phyloP scores from a whole-genome alignment of 2,888 invertebrate species.

The Synanthedon vespiformis region DNA sequence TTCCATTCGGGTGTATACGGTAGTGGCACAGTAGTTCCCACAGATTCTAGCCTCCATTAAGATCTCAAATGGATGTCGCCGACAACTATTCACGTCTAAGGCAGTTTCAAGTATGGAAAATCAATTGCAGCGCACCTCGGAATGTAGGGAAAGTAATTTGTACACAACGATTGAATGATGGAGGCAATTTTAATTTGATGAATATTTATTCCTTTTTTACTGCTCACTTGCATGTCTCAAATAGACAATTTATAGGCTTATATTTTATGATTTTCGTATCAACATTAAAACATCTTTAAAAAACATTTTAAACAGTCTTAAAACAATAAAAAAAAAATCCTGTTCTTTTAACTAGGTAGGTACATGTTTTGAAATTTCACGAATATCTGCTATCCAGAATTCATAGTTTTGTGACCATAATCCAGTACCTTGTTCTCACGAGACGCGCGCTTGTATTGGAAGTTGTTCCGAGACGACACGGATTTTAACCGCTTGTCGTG shows the following conservation, averaged over 20 bases:
- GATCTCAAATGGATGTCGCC: conserved; percentile 22
- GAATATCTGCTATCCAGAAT: neutral
- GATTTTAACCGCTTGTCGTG: conserved; percentile 48
- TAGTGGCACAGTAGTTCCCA: neutral
- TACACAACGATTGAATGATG: neutral
- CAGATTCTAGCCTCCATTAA: conserved; percentile 14
- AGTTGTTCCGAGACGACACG: conserved; percentile 34
- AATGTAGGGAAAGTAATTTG: conserved; percentile 19
- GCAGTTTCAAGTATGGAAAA: conserved; percentile 18
- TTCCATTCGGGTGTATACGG: neutral
- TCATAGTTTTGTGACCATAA: neutral
- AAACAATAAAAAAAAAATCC: too few relatives aligned
- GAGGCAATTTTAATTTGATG: neutral
- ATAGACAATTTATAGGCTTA: too few relatives aligned
- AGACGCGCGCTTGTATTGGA: conserved; percentile 33
- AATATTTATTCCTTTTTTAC: too few relatives aligned
- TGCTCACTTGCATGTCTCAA: too few relatives aligned
- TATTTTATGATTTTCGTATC: too few relatives aligned
- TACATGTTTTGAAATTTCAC: too few relatives aligned
- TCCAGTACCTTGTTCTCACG: conserved; percentile 43
- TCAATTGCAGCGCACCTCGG: conserved; percentile 21
- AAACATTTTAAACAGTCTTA: too few relatives aligned
- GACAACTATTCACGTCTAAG: conserved; percentile 14
- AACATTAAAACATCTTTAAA: too few relatives aligned
- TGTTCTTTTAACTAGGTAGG: too few relatives aligned